Evolutionary conservation across 2,888 invertebrate genomes (phyloP).

Genomic region (Xylota sylvarum): DNA sequence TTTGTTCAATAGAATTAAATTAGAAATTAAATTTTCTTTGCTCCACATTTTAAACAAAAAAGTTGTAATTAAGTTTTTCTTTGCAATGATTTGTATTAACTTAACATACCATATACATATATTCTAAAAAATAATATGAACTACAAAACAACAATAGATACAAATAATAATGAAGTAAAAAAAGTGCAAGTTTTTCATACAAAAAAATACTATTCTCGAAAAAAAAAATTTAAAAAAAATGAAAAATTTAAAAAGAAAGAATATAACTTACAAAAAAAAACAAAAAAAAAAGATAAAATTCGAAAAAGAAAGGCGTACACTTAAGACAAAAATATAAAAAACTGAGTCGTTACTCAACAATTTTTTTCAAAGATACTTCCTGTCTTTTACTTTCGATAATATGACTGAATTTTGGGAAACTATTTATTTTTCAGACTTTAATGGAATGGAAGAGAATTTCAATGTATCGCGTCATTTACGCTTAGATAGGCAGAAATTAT

Average conservation of each 20-base stretch:
- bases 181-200: slow-evolving; percentile 72
- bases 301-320: slow-evolving; percentile 59
- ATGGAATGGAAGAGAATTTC: not conserved
- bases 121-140: slow-evolving; percentile 56
- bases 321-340: slow-evolving; percentile 66
- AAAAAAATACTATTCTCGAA: slow-evolving; percentile 60
- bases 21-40: slow-evolving; percentile 37
- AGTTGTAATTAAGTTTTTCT: slow-evolving; percentile 33
- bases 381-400: slow-evolving; percentile 41
- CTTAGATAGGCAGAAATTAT: no score
- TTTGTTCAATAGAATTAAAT: slow-evolving; percentile 35
- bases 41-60: slow-evolving; percentile 18
- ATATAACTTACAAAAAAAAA: slow-evolving; percentile 52
- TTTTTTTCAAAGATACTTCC: slow-evolving; percentile 63
- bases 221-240: slow-evolving; percentile 35
- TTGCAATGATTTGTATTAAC: slow-evolving; percentile 43
- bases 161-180: slow-evolving; percentile 65
- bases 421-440: not conserved
- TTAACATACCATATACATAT: slow-evolving; percentile 36
- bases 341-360: slow-evolving; percentile 60
- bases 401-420: not conserved
- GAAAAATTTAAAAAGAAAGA: slow-evolving; percentile 30
- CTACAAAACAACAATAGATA: slow-evolving; percentile 58
- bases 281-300: slow-evolving; percentile 49
- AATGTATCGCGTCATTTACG: no score